These are phyloP conservation scores for Lucifuga dentata DNA, from an alignment of 2,113 vertebrate species.

Conservation along the genomic window DNA sequence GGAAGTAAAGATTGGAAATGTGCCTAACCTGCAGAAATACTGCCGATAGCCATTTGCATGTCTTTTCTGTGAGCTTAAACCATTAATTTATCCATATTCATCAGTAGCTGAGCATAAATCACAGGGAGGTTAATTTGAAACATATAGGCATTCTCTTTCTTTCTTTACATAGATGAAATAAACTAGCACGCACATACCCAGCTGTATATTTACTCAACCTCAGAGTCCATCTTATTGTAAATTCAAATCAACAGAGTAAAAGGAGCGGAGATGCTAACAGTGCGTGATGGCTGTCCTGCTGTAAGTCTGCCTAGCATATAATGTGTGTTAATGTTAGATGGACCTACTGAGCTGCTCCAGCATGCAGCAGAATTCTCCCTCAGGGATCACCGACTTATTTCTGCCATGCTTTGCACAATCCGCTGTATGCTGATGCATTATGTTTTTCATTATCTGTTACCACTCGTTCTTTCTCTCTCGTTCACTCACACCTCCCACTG, in stretches of 20 bases:
- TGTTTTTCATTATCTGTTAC: slow-evolving; percentile 70
- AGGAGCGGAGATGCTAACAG: slow-evolving; percentile 60
- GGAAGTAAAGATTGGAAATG: slow-evolving; percentile 21
- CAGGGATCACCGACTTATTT: slow-evolving; percentile 61
- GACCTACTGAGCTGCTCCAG: slow-evolving; percentile 68
- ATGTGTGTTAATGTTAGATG: slow-evolving; percentile 75
- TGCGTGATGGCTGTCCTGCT: slow-evolving; percentile 70
- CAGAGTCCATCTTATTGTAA: slow-evolving; percentile 30
- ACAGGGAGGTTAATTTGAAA: slow-evolving; percentile 1
- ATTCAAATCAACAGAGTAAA: slow-evolving; percentile 56
- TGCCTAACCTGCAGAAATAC: slow-evolving; percentile 35
- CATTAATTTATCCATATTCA: slow-evolving; percentile 22
- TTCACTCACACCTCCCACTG: slow-evolving; percentile 61
- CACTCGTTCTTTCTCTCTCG: background rate
- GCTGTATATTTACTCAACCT: slow-evolving; percentile 17
- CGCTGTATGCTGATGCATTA: slow-evolving; percentile 69
- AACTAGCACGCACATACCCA: slow-evolving; percentile 9
- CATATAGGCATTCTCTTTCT: background rate
- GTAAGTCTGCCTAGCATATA: slow-evolving; percentile 70
- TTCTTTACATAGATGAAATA: slow-evolving; percentile 3
- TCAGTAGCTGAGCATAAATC: slow-evolving; percentile 13
- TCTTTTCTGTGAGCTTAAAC: slow-evolving; percentile 25
- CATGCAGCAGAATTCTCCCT: slow-evolving; percentile 55
- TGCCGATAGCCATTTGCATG: slow-evolving; percentile 5
- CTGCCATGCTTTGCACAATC: slow-evolving; percentile 66